Conservation (phyloP, 1,140 invertebrate genomes). For the Tenebrio molitor region DNA sequence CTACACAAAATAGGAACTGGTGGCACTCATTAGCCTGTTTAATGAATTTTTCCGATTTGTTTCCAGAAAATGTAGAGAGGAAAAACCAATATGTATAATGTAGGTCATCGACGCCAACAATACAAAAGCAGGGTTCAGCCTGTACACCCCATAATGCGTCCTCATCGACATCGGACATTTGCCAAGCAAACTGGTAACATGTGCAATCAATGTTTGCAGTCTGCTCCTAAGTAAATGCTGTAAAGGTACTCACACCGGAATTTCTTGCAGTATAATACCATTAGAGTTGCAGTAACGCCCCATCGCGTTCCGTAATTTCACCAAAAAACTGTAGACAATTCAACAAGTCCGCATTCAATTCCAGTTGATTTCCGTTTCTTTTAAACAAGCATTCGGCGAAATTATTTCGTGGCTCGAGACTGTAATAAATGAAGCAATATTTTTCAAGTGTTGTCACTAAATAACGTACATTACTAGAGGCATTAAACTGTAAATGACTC, state of each 20-base stretch:
- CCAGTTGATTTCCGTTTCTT: conserved; percentile 9
- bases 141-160: not conserved
- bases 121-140: not conserved
- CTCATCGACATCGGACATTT: not conserved
- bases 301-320: not conserved
- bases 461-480: conserved; percentile 10
- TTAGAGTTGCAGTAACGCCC: conserved; percentile 10
- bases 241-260: not conserved
- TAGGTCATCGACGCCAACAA: not conserved
- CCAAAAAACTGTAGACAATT: not conserved
- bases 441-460: conserved; percentile 22
- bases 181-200: conserved; percentile 4
- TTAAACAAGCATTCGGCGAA: conserved; percentile 3
- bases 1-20: too few relatives aligned
- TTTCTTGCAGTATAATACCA: conserved; percentile 7
- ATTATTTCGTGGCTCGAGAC: not conserved
- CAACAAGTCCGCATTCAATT: conserved; percentile 19
- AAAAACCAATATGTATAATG: too few relatives aligned
- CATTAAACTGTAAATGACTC: conserved; percentile 18
- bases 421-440: conserved; percentile 26
- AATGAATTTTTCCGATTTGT: too few relatives aligned
- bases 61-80: too few relatives aligned
- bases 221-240: conserved; percentile 5
- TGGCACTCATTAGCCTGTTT: too few relatives aligned
- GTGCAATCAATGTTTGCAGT: conserved; percentile 18